Evolutionary conservation across 2,797 vertebrate genomes (phyloP), one percentile per base, ranked within the genome.

Genomic region (Melanotaenia maccullochi): DNA sequence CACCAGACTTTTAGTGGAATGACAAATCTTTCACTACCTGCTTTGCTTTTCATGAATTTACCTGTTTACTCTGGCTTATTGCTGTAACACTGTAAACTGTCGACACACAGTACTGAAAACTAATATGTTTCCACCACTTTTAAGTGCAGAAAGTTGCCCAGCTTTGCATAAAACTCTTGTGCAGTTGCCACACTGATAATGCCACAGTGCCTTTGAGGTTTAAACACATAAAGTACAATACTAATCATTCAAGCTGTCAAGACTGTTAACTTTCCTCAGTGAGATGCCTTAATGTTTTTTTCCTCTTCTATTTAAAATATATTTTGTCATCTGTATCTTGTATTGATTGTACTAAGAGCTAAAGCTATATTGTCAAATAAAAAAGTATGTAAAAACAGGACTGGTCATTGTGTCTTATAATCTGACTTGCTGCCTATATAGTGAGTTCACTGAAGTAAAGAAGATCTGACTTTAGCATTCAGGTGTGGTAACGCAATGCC

Each of bases 341-440:
- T 77, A 95, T 88, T 73, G 89, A 88, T 90, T 95, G 94, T 94
- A 94, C 87, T 93, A 94, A 95, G 93, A 96, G 92, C 90, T 95
- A 92, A 87, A 94, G 86, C 94, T 89, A 91, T 95, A 95, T 95
- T 96, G 93, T 95, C 88, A 89, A 91, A 91, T 96, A 97, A 97
- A 94, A 94, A 87, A 92, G 90, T 87, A 87, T 88, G 84, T 93
- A 91, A 89, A 87, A 85, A 83, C 49, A 60, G 67, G 8, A 78
- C 86, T 87, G 76, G 81, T 77, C 78, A 57, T 38, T 60, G 66
- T 74, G n/a, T 76, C 22, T 66, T 55, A 57, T 33, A 65, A 70
- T 42, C 3, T 16, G n/a, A 56, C 51, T 4, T 24, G 47, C 32
- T 38, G 54, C 59, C 42, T 30, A 49, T 36, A 38, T 49, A 32